Conservation (phyloP, 2,113 vertebrate genomes). For the Trachemys scripta region DNA sequence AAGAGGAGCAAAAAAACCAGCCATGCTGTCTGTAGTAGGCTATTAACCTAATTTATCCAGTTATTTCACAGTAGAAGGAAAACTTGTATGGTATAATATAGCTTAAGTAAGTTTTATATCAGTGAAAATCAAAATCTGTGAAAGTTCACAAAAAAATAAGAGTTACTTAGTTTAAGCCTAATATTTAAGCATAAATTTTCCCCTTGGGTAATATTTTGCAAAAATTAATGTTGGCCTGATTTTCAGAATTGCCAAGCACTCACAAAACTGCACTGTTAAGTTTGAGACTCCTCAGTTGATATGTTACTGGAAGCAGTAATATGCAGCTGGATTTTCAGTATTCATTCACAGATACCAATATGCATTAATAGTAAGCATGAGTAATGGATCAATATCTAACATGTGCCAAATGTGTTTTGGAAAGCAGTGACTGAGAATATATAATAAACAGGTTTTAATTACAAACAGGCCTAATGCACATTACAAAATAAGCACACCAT, state of each 20-base stretch:
- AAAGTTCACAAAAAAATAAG: neutral
- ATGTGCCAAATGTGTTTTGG: neutral
- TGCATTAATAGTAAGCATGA: neutral
- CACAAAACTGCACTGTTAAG: neutral
- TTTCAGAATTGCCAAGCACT: neutral
- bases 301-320: neutral
- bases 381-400: neutral
- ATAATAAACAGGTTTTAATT: neutral
- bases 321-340: neutral
- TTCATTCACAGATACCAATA: neutral
- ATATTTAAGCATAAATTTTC: neutral
- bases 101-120: neutral
- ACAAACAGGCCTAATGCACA: neutral
- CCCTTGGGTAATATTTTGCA: neutral
- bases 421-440: neutral
- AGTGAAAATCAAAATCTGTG: neutral
- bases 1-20: conserved; percentile 21
- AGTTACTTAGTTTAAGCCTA: neutral
- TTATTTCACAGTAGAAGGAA: neutral
- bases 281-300: neutral
- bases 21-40: neutral
- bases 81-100: neutral
- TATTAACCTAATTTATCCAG: neutral
- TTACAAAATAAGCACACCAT: neutral
- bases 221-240: neutral